Evolutionary conservation across 1,140 invertebrate genomes (phyloP).

Genomic region (Drosophila mayri): DNA sequence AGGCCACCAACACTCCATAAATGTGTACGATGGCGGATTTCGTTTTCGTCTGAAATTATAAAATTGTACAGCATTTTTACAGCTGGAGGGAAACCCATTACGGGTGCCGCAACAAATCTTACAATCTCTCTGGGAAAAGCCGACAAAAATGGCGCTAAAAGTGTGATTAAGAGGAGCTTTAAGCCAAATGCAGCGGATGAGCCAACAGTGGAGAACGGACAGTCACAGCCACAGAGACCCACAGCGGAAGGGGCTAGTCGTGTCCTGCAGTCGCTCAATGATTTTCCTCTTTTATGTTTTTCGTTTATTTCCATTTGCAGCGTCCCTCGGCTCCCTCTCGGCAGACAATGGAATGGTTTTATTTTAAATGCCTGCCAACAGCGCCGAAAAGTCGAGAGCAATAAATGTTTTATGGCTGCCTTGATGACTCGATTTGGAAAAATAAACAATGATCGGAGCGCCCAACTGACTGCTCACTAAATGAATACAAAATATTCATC

Average conservation of each 20-base stretch:
- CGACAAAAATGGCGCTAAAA: conserved; percentile 36
- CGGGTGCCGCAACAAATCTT: conserved; percentile 43
- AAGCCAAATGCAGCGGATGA: conserved; percentile 46
- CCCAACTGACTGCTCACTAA: conserved; percentile 6
- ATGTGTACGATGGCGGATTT: conserved; percentile 22
- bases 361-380: conserved; percentile 36
- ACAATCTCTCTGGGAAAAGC: conserved; percentile 6
- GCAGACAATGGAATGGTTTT: conserved; percentile 17
- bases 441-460: conserved; percentile 8
- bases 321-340: not conserved
- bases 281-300: conserved; percentile 27
- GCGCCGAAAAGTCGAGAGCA: conserved; percentile 50
- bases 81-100: conserved; percentile 16
- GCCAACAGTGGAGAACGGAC: conserved; percentile 3
- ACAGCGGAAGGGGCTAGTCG: conserved; percentile 13
- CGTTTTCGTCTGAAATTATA: conserved; percentile 24
- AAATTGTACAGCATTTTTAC: conserved; percentile 25
- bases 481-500: conserved; percentile 1
- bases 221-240: conserved; percentile 1
- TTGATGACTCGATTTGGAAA: conserved; percentile 33
- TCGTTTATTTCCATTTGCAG: conserved; percentile 25
- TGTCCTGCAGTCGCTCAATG: conserved; percentile 23
- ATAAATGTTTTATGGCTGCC: conserved; percentile 52
- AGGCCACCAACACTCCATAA: conserved; percentile 37
- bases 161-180: conserved; percentile 54